Conservation (phyloP, 2,113 vertebrate genomes). For the Gavia stellata region DNA sequence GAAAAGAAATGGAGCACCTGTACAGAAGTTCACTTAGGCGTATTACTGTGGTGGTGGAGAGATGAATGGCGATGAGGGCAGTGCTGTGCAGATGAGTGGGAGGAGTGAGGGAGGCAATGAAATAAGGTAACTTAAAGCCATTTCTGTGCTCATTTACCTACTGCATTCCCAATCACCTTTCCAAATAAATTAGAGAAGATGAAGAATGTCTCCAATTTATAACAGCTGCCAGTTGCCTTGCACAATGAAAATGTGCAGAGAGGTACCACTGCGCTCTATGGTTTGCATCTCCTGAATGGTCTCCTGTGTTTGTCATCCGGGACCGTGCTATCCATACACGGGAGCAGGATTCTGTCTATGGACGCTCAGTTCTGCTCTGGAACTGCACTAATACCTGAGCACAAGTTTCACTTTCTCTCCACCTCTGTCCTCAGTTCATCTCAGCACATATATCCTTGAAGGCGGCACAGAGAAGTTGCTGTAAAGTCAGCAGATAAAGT, state of each 20-base stretch:
- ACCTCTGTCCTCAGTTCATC: neutral
- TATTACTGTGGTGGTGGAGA: neutral
- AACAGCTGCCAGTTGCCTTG: neutral
- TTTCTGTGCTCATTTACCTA: neutral
- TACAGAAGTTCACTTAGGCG: neutral
- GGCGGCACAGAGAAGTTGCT: neutral
- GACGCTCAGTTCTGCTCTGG: neutral
- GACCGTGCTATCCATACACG: rapidly evolving
- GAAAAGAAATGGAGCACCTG: neutral
- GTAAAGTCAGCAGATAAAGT: neutral
- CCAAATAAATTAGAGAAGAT: neutral
- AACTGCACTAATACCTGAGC: neutral
- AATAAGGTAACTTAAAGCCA: neutral
- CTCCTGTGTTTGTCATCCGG: neutral
- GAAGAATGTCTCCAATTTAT: neutral
- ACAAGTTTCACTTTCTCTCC: neutral
- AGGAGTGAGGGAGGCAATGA: neutral
- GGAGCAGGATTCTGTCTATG: neutral
- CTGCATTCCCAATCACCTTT: neutral
- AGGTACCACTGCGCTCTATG: neutral
- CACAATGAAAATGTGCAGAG: neutral
- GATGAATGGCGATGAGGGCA: neutral
- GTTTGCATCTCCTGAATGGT: neutral
- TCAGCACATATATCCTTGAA: neutral
- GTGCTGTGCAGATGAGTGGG: conserved; percentile 22